Conservation (phyloP, 2,113 vertebrate species). For the Talpa occidentalis region DNA sequence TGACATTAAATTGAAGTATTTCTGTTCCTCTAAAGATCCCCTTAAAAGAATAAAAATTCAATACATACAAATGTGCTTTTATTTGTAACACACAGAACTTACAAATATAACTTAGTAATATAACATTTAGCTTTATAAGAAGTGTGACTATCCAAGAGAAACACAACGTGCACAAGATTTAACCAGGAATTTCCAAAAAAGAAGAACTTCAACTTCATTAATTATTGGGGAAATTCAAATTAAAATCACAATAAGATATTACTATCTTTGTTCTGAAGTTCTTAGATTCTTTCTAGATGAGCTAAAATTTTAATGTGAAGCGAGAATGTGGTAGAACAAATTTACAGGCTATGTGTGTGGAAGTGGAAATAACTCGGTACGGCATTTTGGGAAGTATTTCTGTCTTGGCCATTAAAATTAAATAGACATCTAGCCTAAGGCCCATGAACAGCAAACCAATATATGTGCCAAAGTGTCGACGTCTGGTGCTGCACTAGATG, state of each 20-base stretch:
- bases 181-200: not conserved
- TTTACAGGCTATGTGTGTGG: too few relatives aligned
- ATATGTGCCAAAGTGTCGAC: not conserved
- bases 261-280: not conserved
- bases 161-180: not conserved
- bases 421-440: fast-evolving
- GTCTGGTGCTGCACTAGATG: not conserved
- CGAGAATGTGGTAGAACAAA: not conserved
- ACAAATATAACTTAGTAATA: not conserved
- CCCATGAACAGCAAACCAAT: not conserved
- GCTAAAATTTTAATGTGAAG: not conserved
- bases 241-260: too few relatives aligned
- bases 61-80: not conserved
- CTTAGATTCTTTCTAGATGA: not conserved
- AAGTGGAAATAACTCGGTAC: not conserved
- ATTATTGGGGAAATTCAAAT: not conserved
- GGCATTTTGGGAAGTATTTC: not conserved
- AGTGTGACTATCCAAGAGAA: not conserved
- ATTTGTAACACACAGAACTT: not conserved
- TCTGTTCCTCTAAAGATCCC: not conserved
- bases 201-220: not conserved
- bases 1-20: not conserved
- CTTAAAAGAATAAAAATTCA: not conserved
- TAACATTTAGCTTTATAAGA: too few relatives aligned
- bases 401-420: not conserved